Percentiles rank a stretch among this genome's conserved stretches.
Evolutionary conservation across 2,888 invertebrate species (phyloP).

Genomic region (Capitulum mitella): DNA sequence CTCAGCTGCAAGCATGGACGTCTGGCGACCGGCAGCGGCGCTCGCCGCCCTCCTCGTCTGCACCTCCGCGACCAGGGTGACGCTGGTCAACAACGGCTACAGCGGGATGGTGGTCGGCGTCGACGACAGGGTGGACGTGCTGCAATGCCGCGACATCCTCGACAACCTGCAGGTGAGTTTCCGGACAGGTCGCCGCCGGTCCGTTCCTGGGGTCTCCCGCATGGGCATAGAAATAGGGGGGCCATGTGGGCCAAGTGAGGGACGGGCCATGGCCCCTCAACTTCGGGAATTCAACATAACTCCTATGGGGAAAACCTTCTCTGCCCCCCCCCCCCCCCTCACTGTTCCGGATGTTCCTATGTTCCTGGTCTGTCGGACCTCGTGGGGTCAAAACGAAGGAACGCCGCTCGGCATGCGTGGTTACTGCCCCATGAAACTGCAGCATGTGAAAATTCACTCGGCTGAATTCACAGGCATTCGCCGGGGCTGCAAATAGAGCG

Average conservation of each 20-base stretch:
- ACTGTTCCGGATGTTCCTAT: too few species aligned
- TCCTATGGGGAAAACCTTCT: too few species aligned
- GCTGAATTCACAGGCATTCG: neutral
- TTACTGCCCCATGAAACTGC: neutral
- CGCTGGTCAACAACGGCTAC: slow-evolving; percentile 13
- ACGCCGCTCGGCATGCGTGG: too few species aligned
- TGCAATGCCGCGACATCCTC: neutral
- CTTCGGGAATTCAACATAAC: too few species aligned
- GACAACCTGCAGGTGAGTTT: neutral
- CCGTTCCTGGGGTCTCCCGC: too few species aligned
- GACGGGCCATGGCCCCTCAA: too few species aligned
- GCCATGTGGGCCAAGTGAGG: too few species aligned
- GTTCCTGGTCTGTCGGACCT: too few species aligned
- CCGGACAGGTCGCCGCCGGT: too few species aligned
- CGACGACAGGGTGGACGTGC: slow-evolving; percentile 6
- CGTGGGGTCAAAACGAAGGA: too few species aligned
- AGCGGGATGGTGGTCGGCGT: neutral
- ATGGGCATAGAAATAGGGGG: too few species aligned
- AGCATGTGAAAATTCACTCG: neutral
- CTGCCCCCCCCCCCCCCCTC: too few species aligned
- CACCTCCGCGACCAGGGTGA: neutral
- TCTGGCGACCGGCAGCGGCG: neutral
- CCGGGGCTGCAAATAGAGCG: neutral
- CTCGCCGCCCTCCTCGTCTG: neutral
- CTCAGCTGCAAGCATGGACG: neutral